Evolutionary conservation across 2,888 invertebrate species (phyloP).

Genomic region (Drepanosiphum platanoidis): DNA sequence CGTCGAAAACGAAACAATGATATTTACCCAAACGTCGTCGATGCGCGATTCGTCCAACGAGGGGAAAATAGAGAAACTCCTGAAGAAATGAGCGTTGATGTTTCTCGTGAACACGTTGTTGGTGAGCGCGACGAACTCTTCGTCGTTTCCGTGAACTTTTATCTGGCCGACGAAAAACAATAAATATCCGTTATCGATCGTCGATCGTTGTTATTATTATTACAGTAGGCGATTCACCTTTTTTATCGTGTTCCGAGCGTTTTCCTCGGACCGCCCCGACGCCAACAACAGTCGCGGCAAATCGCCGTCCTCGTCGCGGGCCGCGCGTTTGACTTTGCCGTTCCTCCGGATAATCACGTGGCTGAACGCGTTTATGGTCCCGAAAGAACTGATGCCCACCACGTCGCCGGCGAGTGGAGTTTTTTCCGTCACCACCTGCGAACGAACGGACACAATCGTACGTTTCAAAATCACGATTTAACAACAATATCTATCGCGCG

Average conservation of each 20-base stretch:
- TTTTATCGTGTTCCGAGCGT: conserved; percentile 15
- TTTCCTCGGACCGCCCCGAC: conserved; percentile 62
- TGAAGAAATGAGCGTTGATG: conserved; percentile 68
- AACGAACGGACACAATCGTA: too few relatives aligned
- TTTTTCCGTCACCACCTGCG: conserved; percentile 55
- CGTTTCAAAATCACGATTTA: too few relatives aligned
- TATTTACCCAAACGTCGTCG: background rate
- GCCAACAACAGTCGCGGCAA: conserved; percentile 61
- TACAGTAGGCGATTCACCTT: conserved; percentile 23
- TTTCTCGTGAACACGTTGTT: conserved; percentile 65
- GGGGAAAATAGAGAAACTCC: conserved; percentile 69
- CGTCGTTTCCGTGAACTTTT: conserved; percentile 55
- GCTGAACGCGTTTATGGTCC: conserved; percentile 28
- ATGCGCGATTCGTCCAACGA: background rate
- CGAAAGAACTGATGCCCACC: conserved; percentile 59
- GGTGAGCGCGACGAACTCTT: conserved; percentile 65
- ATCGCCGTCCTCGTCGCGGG: background rate
- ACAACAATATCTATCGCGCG: too few relatives aligned
- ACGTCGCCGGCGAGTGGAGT: conserved; percentile 36
- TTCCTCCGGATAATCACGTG: conserved; percentile 49
- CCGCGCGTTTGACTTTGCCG: background rate
- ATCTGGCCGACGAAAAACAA: conserved; percentile 17
- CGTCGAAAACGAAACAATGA: too few relatives aligned
- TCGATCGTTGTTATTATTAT: too few relatives aligned
- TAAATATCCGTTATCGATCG: too few relatives aligned